Conservation (phyloP, 2,888 invertebrate genomes). For the Polymixis lichenea region DNA sequence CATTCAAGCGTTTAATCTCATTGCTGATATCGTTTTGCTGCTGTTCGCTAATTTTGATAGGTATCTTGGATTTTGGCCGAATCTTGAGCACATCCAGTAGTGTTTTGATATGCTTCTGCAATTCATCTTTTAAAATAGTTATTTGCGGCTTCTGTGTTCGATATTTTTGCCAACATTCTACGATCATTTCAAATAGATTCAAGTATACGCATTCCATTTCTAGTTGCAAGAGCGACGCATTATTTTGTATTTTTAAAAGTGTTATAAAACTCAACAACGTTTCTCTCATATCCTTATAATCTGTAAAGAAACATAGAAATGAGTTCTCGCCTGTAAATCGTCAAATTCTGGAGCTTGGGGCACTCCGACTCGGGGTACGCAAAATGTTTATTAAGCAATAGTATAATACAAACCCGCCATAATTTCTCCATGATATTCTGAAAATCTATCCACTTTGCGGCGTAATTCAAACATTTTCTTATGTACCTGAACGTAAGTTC, state of each 20-base stretch:
- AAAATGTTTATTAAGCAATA: not conserved
- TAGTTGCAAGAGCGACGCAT: slow-evolving; percentile 73
- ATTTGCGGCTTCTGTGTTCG: slow-evolving; percentile 34
- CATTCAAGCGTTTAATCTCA: slow-evolving; percentile 80
- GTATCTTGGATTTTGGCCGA: slow-evolving; percentile 54
- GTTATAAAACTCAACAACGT: slow-evolving; percentile 54
- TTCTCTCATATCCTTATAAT: slow-evolving; percentile 48
- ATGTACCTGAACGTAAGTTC: slow-evolving; percentile 73
- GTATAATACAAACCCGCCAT: slow-evolving; percentile 57
- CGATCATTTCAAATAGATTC: slow-evolving; percentile 76
- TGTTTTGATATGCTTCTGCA: slow-evolving; percentile 67
- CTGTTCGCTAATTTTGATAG: slow-evolving; percentile 81
- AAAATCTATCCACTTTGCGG: slow-evolving; percentile 49
- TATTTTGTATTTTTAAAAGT: slow-evolving; percentile 62
- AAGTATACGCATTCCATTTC: slow-evolving; percentile 76
- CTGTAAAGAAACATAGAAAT: slow-evolving; percentile 65
- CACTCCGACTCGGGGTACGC: not conserved
- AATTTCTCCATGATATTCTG: slow-evolving; percentile 34
- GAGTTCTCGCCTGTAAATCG: not conserved
- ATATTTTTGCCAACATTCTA: slow-evolving; percentile 72
- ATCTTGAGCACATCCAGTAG: slow-evolving; percentile 71
- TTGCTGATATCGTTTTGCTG: slow-evolving; percentile 80
- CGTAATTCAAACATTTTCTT: slow-evolving; percentile 64
- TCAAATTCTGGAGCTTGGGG: not conserved
- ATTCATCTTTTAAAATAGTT: slow-evolving; percentile 61